Evolutionary conservation across 2,797 vertebrate genomes (phyloP).

Genomic region (Sparidentex hasta): DNA sequence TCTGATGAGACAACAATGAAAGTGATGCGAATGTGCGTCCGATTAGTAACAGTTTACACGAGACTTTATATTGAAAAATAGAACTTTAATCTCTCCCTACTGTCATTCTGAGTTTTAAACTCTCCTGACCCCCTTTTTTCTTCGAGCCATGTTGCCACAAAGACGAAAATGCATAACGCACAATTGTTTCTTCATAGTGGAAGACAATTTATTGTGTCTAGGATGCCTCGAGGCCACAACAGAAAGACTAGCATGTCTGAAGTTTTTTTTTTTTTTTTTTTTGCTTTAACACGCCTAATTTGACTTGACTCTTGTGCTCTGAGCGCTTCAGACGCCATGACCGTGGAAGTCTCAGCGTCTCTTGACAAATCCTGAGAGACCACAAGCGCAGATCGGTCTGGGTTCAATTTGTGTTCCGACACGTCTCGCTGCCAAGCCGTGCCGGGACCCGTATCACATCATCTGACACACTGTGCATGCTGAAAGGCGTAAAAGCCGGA

Average conservation of each 20-base stretch:
- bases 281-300: background rate
- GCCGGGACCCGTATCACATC: background rate
- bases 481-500: background rate
- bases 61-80: background rate
- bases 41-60: too few species aligned
- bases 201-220: too few species aligned
- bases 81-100: background rate
- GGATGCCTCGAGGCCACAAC: background rate
- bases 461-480: background rate
- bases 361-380: background rate
- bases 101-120: background rate
- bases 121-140: background rate
- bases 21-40: background rate
- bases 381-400: background rate
- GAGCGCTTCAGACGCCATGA: too few species aligned
- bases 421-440: background rate
- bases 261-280: too few species aligned
- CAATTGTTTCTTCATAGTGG: too few species aligned
- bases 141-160: too few species aligned
- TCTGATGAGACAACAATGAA: background rate
- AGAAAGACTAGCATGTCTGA: too few species aligned
- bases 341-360: background rate
- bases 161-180: background rate
- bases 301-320: background rate
- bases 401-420: background rate